Conservation (phyloP, 2,797 vertebrate species). For the Buphagus erythrorhynchus region DNA sequence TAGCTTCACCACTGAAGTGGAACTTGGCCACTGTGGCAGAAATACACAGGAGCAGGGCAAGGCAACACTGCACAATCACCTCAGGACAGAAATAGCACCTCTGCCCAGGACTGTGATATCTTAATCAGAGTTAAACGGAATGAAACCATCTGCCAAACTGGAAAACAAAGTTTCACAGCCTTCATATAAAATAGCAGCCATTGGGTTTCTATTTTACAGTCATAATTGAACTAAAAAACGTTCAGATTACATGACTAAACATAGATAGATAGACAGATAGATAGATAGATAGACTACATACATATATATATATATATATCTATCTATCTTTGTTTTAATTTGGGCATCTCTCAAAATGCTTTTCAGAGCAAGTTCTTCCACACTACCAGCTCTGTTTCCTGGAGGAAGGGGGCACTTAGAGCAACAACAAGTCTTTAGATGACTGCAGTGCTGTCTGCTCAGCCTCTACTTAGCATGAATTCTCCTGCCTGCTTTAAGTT, state of each 20-base stretch:
- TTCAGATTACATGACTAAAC: fast-evolving
- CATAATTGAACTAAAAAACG: background rate
- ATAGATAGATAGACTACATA: no score
- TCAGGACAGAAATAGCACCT: background rate
- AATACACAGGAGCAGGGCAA: background rate
- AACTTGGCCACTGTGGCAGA: fast-evolving
- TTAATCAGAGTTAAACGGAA: background rate
- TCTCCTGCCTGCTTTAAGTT: background rate
- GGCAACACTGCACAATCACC: background rate
- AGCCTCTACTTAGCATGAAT: background rate
- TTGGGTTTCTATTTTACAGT: fast-evolving
- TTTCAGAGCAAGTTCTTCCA: background rate
- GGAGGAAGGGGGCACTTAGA: background rate
- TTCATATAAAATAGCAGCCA: fast-evolving
- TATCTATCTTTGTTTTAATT: background rate
- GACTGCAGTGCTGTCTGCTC: background rate
- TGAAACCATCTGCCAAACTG: background rate
- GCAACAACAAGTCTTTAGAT: background rate
- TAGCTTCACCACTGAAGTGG: background rate
- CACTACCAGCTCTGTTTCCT: background rate
- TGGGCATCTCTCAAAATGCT: background rate
- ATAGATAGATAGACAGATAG: no score
- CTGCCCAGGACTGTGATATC: background rate
- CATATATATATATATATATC: no score
- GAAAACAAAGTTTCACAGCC: background rate